These are phyloP conservation scores for Hemicrepidius hirtus DNA, from an alignment of 2,888 invertebrate species.

Conservation along the genomic window DNA sequence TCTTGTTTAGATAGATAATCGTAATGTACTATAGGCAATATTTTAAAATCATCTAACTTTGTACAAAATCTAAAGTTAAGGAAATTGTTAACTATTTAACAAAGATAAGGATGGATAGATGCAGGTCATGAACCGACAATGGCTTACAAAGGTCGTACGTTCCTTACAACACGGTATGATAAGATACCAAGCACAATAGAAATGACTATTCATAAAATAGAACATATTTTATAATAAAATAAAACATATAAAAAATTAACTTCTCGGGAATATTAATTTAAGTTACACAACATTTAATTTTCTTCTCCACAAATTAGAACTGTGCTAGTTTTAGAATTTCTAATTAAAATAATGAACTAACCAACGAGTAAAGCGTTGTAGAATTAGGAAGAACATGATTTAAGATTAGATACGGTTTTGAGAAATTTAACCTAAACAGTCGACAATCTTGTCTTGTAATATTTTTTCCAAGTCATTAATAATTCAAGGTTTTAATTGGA, in stretches of 20 bases:
- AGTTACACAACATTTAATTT: too few species aligned
- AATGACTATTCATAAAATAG: too few species aligned
- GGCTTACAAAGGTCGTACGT: slow-evolving; percentile 24
- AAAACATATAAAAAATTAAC: too few species aligned
- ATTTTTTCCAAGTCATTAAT: too few species aligned
- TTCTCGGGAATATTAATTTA: too few species aligned
- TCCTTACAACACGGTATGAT: slow-evolving; percentile 8
- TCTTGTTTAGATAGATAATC: too few species aligned
- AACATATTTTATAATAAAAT: too few species aligned
- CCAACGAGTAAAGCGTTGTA: not conserved
- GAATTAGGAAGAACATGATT: slow-evolving; percentile 3
- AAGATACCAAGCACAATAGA: slow-evolving; percentile 10
- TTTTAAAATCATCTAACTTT: too few species aligned
- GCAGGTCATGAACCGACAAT: slow-evolving; percentile 15
- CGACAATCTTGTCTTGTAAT: too few species aligned
- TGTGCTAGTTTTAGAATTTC: not conserved
- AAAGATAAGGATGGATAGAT: slow-evolving; percentile 16
- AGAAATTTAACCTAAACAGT: not conserved
- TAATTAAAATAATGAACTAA: not conserved
- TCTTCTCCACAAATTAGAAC: not conserved
- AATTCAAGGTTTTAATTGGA: too few species aligned
- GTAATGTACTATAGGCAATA: too few species aligned
- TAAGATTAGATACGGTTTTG: not conserved
- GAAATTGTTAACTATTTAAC: slow-evolving; percentile 7
- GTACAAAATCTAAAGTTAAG: not conserved